Evolutionary conservation across 2,888 invertebrate genomes (phyloP).

Genomic region (Athalia cordata): DNA sequence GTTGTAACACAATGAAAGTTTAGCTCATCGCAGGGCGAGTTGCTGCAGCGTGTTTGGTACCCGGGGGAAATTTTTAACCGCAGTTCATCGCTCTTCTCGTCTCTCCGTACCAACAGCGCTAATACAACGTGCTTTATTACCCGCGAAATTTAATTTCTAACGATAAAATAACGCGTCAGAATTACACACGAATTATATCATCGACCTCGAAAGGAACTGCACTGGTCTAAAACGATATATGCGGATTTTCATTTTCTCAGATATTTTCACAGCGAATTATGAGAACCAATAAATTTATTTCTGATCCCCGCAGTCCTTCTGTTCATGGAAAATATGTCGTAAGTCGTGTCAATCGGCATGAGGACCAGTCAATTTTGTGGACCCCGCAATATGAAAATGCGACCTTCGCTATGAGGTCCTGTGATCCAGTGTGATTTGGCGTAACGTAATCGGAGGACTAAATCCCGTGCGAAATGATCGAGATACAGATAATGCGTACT

Average conservation of each 20-base stretch:
- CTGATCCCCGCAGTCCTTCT: not conserved
- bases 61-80: not conserved
- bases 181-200: not conserved
- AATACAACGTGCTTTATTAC: constrained; percentile 4
- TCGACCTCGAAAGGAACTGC: not conserved
- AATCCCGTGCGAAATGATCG: constrained; percentile 73
- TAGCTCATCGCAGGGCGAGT: not conserved
- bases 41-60: not conserved
- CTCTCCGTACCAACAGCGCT: not conserved
- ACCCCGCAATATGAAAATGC: constrained; percentile 15
- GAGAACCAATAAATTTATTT: constrained; percentile 6
- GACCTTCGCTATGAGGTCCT: not conserved
- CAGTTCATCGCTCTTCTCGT: constrained; percentile 1
- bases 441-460: constrained; percentile 51
- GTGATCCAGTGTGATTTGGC: constrained; percentile 30
- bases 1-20: not conserved
- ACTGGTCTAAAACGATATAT: no score
- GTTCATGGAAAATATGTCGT: constrained; percentile 1
- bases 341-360: constrained; percentile 14
- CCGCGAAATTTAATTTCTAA: constrained; percentile 25
- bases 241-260: not conserved
- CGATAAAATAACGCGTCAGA: not conserved
- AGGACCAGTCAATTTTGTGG: not conserved
- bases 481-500: constrained; percentile 66
- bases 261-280: not conserved